Evolutionary conservation across 2,888 invertebrate genomes (phyloP), one percentile per base, ranked within the genome.

Genomic region (Aethes cnicana): DNA sequence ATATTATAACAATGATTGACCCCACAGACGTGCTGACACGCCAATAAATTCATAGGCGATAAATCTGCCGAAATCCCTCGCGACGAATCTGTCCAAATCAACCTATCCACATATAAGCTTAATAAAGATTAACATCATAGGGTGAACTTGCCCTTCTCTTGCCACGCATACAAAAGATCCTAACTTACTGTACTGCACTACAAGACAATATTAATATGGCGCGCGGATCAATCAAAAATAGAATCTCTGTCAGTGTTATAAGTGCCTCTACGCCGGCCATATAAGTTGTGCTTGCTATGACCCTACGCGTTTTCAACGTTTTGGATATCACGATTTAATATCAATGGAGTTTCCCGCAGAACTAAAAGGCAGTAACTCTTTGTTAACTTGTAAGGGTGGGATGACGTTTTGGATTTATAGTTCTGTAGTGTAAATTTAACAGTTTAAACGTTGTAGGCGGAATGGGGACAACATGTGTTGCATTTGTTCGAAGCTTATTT

Each of bases 41-140:
- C 21, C 44, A 44, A 55, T 57, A 56, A 55, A 66, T 64, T 66
- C 60, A 59, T 62, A 48, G 62, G 56, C 66, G 58, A 67, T 60
- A 57, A 66, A 57, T 57, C 37, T 52, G 41, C 42, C 37, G 58
- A 69, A 75, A 74, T 74, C 74, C 72, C 70, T 62, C 61, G 68
- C 68, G 66, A 59, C 74, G 68, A 83, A 84, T 84, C 72, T 72
- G 74, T 74, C 67, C 72, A 64, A 73, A 77, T 76, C 73, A 72
- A 72, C 68, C 72, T 69, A 72, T 75, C 64, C 75, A 71, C 77
- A 80, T 76, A 75, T 77, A 80, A 83, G 61, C 77, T 74, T 81
- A 81, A 82, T 81, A 84, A 84, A 81, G 84, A 84, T 85, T 81
- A 82, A 82, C 76, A 67, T 66, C 68, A 68, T 37, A 71, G 77